Evolutionary conservation across 2,113 vertebrate species (phyloP).

Genomic region (Phalacrocorax carbo): DNA sequence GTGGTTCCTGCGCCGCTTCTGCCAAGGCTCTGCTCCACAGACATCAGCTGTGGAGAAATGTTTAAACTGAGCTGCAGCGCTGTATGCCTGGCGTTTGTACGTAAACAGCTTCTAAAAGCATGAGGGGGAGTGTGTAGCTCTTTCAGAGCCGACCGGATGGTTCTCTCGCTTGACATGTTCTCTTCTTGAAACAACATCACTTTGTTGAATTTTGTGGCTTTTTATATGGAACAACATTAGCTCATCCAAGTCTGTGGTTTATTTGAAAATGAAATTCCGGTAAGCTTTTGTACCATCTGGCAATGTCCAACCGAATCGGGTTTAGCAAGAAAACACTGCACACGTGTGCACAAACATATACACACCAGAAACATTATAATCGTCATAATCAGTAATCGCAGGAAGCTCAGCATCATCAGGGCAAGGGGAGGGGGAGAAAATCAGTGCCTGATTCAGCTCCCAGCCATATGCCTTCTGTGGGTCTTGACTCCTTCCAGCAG

Average conservation of each 20-base stretch:
- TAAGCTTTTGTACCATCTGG: conserved; percentile 78
- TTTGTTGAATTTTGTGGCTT: conserved; percentile 77
- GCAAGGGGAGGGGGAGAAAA: background rate
- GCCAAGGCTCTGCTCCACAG: conserved; percentile 24
- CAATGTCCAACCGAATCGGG: conserved; percentile 2
- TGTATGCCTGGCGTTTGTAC: background rate
- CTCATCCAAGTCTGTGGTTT: conserved; percentile 81
- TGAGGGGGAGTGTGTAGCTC: conserved; percentile 17
- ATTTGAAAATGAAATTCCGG: conserved; percentile 81
- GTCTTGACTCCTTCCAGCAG: background rate
- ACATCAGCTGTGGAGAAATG: background rate
- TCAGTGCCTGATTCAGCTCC: background rate
- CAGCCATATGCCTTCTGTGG: background rate
- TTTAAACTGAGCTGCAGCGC: background rate
- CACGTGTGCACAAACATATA: conserved; percentile 53
- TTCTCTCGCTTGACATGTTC: conserved; percentile 45
- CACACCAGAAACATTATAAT: conserved; percentile 22
- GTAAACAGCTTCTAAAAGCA: conserved; percentile 21
- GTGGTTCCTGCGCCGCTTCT: background rate
- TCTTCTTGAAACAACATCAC: conserved; percentile 71
- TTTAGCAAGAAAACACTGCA: conserved; percentile 59
- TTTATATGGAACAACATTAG: conserved; percentile 76
- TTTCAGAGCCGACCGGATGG: conserved; percentile 53
- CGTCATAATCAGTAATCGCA: background rate
- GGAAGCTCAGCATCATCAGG: background rate